Conservation (phyloP, 53 echinoderm and acorn worm species). For the Patiria pectinifera region DNA sequence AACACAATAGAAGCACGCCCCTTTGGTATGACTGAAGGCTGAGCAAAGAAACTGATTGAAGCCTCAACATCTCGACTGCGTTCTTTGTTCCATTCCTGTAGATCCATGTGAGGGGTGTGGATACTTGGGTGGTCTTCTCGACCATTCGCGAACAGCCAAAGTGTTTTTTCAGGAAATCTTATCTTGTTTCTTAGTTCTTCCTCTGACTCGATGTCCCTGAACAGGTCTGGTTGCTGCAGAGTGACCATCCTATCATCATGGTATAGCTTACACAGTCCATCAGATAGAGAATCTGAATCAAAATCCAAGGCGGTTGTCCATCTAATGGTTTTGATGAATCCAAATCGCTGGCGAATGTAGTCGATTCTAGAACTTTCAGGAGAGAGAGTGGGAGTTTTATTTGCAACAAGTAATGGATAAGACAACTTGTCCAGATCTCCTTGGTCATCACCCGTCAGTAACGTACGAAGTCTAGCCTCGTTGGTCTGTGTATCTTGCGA, state of each 20-base stretch:
- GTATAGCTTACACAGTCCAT: conserved; percentile 70
- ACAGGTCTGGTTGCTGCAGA: conserved; percentile 64
- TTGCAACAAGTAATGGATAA: conserved; percentile 72
- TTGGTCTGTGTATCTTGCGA: not conserved
- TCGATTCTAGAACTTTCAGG: not conserved
- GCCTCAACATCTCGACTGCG: conserved; percentile 66
- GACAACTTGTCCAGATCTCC: conserved; percentile 63
- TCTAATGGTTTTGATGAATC: conserved; percentile 62
- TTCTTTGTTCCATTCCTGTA: conserved; percentile 67
- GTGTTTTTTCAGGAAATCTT: conserved; percentile 63
- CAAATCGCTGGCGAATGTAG: conserved; percentile 12
- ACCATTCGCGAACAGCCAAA: conserved; percentile 80
- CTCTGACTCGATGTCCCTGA: conserved; percentile 42
- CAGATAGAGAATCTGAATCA: conserved; percentile 55
- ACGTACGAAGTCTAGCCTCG: conserved; percentile 44
- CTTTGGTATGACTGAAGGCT: conserved; percentile 61
- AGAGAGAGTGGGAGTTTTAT: conserved; percentile 55
- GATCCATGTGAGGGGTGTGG: conserved; percentile 17
- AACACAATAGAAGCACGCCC: conserved; percentile 67
- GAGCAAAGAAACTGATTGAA: conserved; percentile 55
- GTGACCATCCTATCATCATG: conserved; percentile 54
- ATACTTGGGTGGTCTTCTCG: conserved; percentile 58
- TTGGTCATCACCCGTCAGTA: conserved; percentile 67
- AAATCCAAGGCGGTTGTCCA: conserved; percentile 79
- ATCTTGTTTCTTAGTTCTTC: conserved; percentile 29